These are phyloP conservation scores for Mionectes macconnelli DNA, from an alignment of 2,113 vertebrate genomes.

Conservation along the genomic window DNA sequence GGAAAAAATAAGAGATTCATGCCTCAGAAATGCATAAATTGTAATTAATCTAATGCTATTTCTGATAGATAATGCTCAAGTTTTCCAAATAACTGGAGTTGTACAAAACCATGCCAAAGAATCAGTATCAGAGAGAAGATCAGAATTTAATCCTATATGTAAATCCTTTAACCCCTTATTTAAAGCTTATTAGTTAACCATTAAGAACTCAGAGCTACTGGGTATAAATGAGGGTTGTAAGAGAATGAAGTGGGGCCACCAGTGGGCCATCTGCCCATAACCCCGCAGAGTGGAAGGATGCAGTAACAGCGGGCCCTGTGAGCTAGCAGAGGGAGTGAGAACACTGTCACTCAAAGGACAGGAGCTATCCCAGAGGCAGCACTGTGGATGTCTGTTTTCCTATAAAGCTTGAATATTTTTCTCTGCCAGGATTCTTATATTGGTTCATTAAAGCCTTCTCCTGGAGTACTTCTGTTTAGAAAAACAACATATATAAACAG, in stretches of 20 bases:
- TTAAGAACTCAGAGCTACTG: not conserved
- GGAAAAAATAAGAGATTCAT: not conserved
- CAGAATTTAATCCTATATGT: not conserved
- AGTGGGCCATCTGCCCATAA: not conserved
- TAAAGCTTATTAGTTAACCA: conserved; percentile 20
- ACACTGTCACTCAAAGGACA: not conserved
- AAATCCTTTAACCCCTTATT: conserved; percentile 15
- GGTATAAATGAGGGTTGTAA: not conserved
- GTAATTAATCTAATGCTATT: not conserved
- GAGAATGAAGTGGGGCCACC: not conserved
- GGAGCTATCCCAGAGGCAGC: not conserved
- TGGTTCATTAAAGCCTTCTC: not conserved
- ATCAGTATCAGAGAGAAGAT: not conserved
- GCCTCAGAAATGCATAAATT: not conserved
- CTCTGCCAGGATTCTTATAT: not conserved
- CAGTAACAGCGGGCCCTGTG: rapidly evolving
- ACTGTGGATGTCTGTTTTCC: not conserved
- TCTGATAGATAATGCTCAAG: not conserved
- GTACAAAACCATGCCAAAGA: not conserved
- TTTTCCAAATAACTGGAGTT: not conserved
- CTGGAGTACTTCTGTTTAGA: not conserved
- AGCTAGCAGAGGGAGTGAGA: not conserved
- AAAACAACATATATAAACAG: not conserved
- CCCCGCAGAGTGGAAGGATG: not conserved
- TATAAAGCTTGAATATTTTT: not conserved